These are phyloP conservation scores for Brachyptera risi DNA, from an alignment of 2,888 invertebrate species.

Conservation along the genomic window DNA sequence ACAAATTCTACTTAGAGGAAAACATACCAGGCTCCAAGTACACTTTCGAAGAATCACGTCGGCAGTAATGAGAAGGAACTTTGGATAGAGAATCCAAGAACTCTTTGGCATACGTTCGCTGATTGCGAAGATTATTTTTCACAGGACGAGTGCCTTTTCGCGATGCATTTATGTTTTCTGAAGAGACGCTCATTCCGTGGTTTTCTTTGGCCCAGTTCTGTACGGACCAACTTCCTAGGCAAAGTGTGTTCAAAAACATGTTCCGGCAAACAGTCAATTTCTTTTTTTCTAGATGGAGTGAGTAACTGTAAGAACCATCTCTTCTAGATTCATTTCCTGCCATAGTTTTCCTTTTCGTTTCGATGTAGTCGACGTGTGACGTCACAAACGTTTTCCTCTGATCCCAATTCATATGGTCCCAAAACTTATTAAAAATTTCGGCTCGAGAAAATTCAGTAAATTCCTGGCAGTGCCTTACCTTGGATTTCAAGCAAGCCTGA, in stretches of 20 bases:
- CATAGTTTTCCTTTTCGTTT: neutral
- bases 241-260: conserved; percentile 16
- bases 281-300: neutral
- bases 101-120: neutral
- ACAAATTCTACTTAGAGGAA: conserved; percentile 28
- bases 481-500: neutral
- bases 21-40: conserved; percentile 34
- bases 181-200: neutral
- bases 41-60: conserved; percentile 31
- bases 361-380: neutral
- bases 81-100: neutral
- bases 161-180: neutral
- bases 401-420: conserved; percentile 10
- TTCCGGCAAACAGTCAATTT: conserved; percentile 10
- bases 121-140: neutral
- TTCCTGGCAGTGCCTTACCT: neutral
- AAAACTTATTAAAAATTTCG: conserved; percentile 5
- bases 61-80: conserved; percentile 35
- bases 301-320: conserved; percentile 4
- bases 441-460: neutral
- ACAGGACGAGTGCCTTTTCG: neutral
- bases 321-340: neutral
- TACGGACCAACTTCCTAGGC: conserved; percentile 18
- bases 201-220: conserved; percentile 11
- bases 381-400: conserved; percentile 6